These are phyloP conservation scores for Sakesphorus luctuosus DNA, from an alignment of 2,113 vertebrate genomes.

Conservation along the genomic window DNA sequence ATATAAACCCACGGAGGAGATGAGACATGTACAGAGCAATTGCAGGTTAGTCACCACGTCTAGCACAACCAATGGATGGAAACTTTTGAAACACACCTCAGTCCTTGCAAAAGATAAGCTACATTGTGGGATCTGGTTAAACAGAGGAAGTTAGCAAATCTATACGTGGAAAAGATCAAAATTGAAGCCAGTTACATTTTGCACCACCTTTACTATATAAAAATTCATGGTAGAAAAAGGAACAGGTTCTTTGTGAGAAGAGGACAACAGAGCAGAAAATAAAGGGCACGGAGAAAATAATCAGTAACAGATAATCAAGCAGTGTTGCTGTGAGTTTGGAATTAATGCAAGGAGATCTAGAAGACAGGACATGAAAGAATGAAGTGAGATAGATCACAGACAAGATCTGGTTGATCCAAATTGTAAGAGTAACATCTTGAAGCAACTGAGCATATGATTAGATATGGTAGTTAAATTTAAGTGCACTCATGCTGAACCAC, in stretches of 20 bases:
- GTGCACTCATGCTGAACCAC: not conserved
- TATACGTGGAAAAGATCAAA: not conserved
- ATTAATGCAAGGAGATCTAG: not conserved
- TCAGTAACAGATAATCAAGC: not conserved
- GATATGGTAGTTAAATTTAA: conserved; percentile 12
- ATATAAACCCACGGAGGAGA: not conserved
- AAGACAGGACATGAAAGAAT: not conserved
- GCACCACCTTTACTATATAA: not conserved
- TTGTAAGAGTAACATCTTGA: not conserved
- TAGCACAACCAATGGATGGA: not conserved
- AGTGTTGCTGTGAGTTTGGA: not conserved
- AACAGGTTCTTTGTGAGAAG: not conserved
- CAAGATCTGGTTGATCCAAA: not conserved
- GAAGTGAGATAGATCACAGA: not conserved
- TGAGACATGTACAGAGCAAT: not conserved
- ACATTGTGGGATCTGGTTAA: rapidly evolving
- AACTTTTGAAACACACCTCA: not conserved
- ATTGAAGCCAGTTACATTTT: not conserved
- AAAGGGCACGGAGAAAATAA: not conserved
- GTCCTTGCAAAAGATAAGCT: not conserved
- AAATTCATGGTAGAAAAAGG: not conserved
- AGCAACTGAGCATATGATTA: not conserved
- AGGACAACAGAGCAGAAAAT: not conserved
- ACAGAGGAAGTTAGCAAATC: not conserved
- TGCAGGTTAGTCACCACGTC: not conserved